These are phyloP conservation scores for Actenoides hombroni DNA, from an alignment of 2,113 vertebrate species.

Conservation along the genomic window DNA sequence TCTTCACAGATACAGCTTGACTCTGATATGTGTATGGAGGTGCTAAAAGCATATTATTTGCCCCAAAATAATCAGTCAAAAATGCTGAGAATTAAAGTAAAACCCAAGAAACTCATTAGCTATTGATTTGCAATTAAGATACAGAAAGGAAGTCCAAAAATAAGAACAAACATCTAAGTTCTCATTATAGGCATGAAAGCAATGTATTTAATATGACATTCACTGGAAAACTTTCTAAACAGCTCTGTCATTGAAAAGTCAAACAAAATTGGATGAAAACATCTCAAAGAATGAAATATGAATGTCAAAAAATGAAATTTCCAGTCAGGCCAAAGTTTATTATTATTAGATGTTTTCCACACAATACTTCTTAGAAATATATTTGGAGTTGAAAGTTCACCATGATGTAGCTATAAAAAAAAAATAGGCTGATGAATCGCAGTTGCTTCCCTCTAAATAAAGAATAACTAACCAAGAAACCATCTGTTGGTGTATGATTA, in stretches of 20 bases:
- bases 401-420: not conserved
- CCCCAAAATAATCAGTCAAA: not conserved
- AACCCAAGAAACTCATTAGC: not conserved
- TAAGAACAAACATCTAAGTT: not conserved
- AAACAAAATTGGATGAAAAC: not conserved
- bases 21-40: not conserved
- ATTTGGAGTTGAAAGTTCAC: slow-evolving; percentile 46
- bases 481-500: slow-evolving; percentile 69
- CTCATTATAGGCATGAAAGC: not conserved
- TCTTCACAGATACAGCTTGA: not conserved
- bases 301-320: slow-evolving; percentile 13
- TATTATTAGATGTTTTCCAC: slow-evolving; percentile 31
- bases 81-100: not conserved
- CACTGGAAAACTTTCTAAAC: not conserved
- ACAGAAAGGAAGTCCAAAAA: not conserved
- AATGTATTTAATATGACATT: not conserved
- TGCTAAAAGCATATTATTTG: not conserved
- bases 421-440: slow-evolving; percentile 28
- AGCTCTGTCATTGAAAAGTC: not conserved
- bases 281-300: not conserved
- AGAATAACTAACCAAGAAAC: slow-evolving; percentile 59
- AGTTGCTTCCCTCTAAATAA: slow-evolving; percentile 65
- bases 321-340: not conserved
- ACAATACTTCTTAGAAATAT: slow-evolving; percentile 43
- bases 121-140: not conserved